phyloP scores from a whole-genome alignment of 2,888 invertebrate genomes.

The Drosophila rellima region DNA sequence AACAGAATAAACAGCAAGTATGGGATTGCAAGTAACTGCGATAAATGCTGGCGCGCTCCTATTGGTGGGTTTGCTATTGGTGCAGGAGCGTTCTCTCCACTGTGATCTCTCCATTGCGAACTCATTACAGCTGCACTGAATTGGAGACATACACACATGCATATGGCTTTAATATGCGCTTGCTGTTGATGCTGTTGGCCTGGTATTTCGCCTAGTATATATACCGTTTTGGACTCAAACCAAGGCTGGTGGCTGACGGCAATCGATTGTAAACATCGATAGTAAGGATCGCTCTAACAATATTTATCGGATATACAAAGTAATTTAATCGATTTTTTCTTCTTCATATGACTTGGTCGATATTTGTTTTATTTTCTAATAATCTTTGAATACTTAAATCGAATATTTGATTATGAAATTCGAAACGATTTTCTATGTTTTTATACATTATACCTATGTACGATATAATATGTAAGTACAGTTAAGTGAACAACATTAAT shows the following conservation, averaged over 20 bases:
- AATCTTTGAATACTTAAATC: constrained; percentile 16
- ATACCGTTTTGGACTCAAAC: no score
- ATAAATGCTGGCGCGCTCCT: neutral
- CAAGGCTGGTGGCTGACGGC: neutral
- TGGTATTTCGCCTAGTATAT: neutral
- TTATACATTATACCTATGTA: constrained; percentile 21
- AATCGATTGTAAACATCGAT: neutral
- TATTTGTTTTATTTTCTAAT: constrained; percentile 19
- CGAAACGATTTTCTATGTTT: constrained; percentile 17
- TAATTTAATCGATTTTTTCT: constrained; percentile 4
- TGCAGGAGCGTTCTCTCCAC: neutral
- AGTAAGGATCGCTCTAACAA: neutral
- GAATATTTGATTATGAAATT: constrained; percentile 26
- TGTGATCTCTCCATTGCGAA: neutral
- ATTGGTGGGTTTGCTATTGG: neutral
- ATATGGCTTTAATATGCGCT: neutral
- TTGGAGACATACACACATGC: neutral
- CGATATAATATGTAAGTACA: constrained; percentile 2
- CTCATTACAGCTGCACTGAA: neutral
- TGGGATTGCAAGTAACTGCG: neutral
- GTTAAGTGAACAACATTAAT: constrained; percentile 7
- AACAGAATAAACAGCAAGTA: neutral
- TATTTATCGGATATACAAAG: neutral
- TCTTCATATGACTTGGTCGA: constrained; percentile 70
- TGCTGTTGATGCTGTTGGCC: constrained; percentile 1